These are phyloP conservation scores for Ophraella communa DNA, from an alignment of 2,888 invertebrate genomes.

Conservation along the genomic window DNA sequence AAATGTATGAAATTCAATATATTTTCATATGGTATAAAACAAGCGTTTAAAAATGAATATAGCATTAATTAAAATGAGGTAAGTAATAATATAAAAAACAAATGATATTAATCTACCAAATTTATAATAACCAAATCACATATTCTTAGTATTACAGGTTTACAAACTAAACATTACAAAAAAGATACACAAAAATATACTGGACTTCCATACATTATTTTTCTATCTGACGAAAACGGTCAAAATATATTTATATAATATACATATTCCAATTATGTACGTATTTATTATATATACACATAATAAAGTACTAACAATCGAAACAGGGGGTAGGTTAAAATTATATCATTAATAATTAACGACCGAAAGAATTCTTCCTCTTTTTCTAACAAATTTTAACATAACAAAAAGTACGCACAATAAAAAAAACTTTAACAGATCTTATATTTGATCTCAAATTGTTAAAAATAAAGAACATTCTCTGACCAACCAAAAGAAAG, in stretches of 20 bases:
- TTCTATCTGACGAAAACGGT: conserved; percentile 12
- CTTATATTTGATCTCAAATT: neutral
- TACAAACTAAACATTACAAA: neutral
- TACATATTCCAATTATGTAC: conserved; percentile 25
- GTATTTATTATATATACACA: conserved; percentile 29
- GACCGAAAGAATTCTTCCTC: conserved; percentile 17
- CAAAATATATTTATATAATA: conserved; percentile 28
- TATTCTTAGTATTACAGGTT: neutral
- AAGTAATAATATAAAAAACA: neutral
- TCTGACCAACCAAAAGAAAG: neutral
- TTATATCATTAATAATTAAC: conserved; percentile 8
- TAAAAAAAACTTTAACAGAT: no score
- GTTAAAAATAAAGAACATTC: neutral
- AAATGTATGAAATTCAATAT: neutral
- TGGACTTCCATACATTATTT: conserved; percentile 1
- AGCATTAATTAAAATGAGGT: neutral
- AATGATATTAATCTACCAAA: neutral
- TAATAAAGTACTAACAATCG: conserved; percentile 33
- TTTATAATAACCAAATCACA: neutral
- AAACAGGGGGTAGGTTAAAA: conserved; percentile 10
- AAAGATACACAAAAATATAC: conserved; percentile 1
- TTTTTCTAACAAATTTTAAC: conserved; percentile 1
- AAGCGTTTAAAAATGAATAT: neutral
- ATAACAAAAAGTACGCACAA: no score
- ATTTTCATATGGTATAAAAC: neutral